Conservation (phyloP, 1,140 invertebrate species). For the Papilio helenus region DNA sequence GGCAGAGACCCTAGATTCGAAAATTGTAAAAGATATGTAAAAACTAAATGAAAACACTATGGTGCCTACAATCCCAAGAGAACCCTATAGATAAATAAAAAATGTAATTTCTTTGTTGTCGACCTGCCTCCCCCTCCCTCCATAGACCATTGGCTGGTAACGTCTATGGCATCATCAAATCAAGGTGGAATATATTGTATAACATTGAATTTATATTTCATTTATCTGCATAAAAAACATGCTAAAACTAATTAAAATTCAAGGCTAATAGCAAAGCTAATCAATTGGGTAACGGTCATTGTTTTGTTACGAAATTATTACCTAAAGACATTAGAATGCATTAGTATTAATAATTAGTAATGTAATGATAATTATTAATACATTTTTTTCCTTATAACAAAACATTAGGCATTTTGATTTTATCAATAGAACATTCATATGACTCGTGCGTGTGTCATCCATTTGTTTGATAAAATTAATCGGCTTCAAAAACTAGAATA, state of each 20-base stretch:
- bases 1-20: no score
- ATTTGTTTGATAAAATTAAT: background rate
- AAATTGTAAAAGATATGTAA: no score
- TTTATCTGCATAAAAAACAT: background rate
- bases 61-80: no score
- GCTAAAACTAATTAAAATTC: slow-evolving; percentile 1
- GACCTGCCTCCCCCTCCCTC: no score
- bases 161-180: no score
- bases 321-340: background rate
- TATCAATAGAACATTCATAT: background rate
- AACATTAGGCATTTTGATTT: background rate
- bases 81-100: no score
- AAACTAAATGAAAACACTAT: no score
- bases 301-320: slow-evolving; percentile 8
- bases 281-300: background rate
- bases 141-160: no score
- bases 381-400: background rate
- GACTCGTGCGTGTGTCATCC: background rate
- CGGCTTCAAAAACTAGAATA: background rate
- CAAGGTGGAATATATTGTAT: background rate
- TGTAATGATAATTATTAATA: background rate
- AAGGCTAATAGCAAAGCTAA: background rate
- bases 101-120: no score
- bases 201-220: background rate
- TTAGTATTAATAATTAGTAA: background rate